phyloP scores from a whole-genome alignment of 2,888 invertebrate genomes.

The Autographa gamma region DNA sequence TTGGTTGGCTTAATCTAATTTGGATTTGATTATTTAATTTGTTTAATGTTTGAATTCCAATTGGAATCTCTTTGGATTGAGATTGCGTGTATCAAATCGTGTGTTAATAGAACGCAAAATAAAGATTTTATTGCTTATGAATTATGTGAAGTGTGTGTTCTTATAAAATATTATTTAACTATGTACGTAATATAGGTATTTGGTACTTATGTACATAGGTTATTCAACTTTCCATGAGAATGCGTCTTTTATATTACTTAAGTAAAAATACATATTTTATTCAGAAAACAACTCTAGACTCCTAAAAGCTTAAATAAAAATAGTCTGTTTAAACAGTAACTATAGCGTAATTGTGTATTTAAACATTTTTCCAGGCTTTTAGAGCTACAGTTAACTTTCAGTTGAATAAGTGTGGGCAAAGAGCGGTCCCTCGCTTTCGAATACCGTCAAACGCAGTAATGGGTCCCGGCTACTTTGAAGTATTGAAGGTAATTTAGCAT shows the following conservation, averaged over 20 bases:
- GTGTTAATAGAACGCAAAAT: background rate
- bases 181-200: too few species aligned
- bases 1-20: background rate
- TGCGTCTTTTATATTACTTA: too few species aligned
- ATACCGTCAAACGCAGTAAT: conserved; percentile 8
- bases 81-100: background rate
- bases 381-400: background rate
- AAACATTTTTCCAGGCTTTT: background rate
- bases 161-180: too few species aligned
- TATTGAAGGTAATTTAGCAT: conserved; percentile 7
- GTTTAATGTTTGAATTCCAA: background rate
- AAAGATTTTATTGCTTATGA: too few species aligned
- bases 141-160: too few species aligned
- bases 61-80: background rate
- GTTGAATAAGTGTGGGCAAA: conserved; percentile 5
- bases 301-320: background rate
- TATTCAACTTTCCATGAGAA: too few species aligned
- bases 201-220: too few species aligned
- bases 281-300: background rate
- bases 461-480: conserved; percentile 3
- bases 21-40: background rate
- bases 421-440: conserved; percentile 1
- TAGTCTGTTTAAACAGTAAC: background rate
- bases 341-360: conserved; percentile 3
- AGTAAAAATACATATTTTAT: too few species aligned